Evolutionary conservation across 1,140 invertebrate species (phyloP).

Genomic region (Drosophila pseudoananassae): DNA sequence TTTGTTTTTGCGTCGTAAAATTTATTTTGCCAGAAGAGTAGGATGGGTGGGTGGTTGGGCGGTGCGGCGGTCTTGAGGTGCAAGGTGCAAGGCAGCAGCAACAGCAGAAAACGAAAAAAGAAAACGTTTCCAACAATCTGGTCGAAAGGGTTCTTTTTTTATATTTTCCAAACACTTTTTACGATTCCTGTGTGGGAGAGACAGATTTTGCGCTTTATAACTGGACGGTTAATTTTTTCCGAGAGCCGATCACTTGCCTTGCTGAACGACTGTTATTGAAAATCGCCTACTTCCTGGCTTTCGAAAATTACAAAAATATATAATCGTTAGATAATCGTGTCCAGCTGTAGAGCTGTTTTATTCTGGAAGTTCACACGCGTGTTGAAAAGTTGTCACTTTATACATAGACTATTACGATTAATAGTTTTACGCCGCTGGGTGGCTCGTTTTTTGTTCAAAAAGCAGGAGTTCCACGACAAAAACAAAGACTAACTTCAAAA

Average conservation of each 20-base stretch:
- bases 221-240: constrained; percentile 26
- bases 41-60: background rate
- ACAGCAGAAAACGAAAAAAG: constrained; percentile 3
- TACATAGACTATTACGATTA: background rate
- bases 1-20: constrained; percentile 69
- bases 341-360: background rate
- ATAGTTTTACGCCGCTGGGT: background rate
- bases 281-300: constrained; percentile 24
- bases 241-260: constrained; percentile 41
- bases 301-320: constrained; percentile 6
- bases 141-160: constrained; percentile 18
- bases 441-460: background rate
- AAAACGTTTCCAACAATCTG: constrained; percentile 24
- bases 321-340: constrained; percentile 40
- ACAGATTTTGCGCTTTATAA: constrained; percentile 45
- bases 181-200: constrained; percentile 31
- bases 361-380: background rate
- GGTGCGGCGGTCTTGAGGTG: background rate
- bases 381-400: background rate
- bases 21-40: constrained; percentile 3
- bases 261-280: constrained; percentile 22
- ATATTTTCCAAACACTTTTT: constrained; percentile 15
- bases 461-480: constrained; percentile 39
- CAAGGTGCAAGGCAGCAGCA: constrained; percentile 12
- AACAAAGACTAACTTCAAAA: constrained; percentile 47